phyloP scores from a whole-genome alignment of 2,888 invertebrate genomes.

The Trissoscelio sp. region DNA sequence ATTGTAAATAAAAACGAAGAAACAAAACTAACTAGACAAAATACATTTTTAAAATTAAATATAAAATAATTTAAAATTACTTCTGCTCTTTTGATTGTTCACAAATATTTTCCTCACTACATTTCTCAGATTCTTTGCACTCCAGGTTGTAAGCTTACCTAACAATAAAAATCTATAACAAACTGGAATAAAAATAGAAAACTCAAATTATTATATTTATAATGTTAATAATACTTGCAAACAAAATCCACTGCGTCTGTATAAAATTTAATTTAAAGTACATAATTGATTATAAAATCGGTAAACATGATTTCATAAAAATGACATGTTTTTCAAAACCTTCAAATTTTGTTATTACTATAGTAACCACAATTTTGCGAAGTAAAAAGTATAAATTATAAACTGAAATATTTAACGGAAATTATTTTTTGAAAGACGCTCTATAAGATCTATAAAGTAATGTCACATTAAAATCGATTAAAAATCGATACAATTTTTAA shows the following conservation, averaged over 20 bases:
- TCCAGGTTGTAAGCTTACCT: constrained; percentile 48
- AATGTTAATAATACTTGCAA: background rate
- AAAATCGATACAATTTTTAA: constrained; percentile 13
- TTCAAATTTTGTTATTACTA: constrained; percentile 1
- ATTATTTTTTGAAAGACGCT: background rate
- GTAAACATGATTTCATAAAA: background rate
- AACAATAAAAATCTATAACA: too few species aligned
- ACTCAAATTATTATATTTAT: too few species aligned
- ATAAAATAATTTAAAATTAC: background rate
- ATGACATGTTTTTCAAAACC: background rate
- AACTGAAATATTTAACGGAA: background rate
- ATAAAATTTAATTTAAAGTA: background rate
- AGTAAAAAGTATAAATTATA: background rate
- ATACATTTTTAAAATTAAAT: background rate
- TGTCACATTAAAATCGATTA: background rate
- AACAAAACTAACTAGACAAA: too few species aligned
- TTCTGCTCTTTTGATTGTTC: constrained; percentile 5
- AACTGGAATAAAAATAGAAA: too few species aligned
- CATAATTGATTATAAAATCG: background rate
- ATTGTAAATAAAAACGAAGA: too few species aligned
- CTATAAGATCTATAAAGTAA: background rate
- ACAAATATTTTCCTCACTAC: background rate
- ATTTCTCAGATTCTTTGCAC: constrained; percentile 1
- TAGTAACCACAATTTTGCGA: background rate
- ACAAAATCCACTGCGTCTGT: background rate